These are phyloP conservation scores for Okapia johnstoni DNA, from an alignment of 2,113 vertebrate genomes.

Conservation along the genomic window DNA sequence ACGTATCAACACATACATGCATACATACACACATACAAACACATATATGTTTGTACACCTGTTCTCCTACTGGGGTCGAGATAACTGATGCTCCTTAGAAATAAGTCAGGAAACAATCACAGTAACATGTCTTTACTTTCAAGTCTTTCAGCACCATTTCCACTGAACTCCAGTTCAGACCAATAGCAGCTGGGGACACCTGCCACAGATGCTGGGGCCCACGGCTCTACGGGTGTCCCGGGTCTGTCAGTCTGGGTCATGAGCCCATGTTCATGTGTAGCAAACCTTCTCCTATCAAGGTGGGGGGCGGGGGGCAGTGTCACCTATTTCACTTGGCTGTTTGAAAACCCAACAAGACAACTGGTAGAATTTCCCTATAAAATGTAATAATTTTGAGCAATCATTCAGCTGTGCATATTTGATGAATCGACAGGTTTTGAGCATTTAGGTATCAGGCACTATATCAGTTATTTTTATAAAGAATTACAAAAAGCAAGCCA, in stretches of 20 bases:
- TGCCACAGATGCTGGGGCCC: accelerated
- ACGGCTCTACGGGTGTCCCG: accelerated
- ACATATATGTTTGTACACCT: not conserved
- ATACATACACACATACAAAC: accelerated
- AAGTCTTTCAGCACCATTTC: not conserved
- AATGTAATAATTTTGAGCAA: not conserved
- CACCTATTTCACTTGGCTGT: not conserved
- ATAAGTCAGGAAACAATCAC: not conserved
- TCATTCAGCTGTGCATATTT: not conserved
- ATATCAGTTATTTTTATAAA: not conserved
- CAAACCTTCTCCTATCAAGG: not conserved
- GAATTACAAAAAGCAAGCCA: not conserved
- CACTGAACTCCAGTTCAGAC: not conserved
- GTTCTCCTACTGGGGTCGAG: not conserved
- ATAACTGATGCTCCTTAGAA: not conserved
- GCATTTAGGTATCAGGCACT: not conserved
- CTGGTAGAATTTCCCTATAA: not conserved
- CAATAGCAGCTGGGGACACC: too few species aligned
- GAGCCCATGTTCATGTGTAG: not conserved
- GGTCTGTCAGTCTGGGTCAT: not conserved
- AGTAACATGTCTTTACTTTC: not conserved
- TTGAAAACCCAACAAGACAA: not conserved
- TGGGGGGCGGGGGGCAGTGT: not conserved
- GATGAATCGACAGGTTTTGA: too few species aligned
- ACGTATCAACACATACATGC: accelerated